A percentile compares a stretch with the other conserved stretches of the same genome.
Conservation (phyloP, 2,113 vertebrate species). For the Ochotona princeps region DNA sequence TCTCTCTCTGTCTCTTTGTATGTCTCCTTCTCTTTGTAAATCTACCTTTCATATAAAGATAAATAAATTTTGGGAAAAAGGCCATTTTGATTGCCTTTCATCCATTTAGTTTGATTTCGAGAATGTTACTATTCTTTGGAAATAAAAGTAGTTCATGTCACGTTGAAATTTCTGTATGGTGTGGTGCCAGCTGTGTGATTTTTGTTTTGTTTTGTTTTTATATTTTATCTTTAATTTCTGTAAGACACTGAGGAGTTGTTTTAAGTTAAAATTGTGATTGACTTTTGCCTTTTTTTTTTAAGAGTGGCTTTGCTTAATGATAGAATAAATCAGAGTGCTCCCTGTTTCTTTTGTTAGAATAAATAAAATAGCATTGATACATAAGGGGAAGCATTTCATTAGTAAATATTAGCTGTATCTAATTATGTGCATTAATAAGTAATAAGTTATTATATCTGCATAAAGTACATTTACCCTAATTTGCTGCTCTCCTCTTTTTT, state of each 20-base stretch:
- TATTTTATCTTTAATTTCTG: neutral
- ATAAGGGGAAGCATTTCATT: neutral
- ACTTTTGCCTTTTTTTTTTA: neutral
- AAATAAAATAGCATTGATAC: neutral
- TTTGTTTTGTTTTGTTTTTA: neutral
- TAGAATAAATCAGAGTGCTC: neutral
- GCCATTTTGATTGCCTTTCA: conserved; percentile 11
- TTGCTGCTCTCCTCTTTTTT: neutral
- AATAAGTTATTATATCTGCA: neutral
- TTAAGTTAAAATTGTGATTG: conserved; percentile 33
- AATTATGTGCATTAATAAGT: neutral
- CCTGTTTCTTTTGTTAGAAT: conserved; percentile 10
- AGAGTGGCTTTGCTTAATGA: neutral
- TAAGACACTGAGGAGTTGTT: neutral
- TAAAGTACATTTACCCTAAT: neutral
- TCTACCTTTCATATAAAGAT: no score
- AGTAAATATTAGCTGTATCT: conserved; percentile 5
- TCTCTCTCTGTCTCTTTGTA: no score
- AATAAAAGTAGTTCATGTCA: conserved; percentile 37
- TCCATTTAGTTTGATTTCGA: conserved; percentile 48
- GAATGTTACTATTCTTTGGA: neutral
- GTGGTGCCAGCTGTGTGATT: conserved; percentile 25
- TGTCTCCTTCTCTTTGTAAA: no score
- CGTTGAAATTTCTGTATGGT: neutral
- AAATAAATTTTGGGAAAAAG: neutral